Conservation (phyloP, 1,140 invertebrate species). For the Oryctes rhinoceros region DNA sequence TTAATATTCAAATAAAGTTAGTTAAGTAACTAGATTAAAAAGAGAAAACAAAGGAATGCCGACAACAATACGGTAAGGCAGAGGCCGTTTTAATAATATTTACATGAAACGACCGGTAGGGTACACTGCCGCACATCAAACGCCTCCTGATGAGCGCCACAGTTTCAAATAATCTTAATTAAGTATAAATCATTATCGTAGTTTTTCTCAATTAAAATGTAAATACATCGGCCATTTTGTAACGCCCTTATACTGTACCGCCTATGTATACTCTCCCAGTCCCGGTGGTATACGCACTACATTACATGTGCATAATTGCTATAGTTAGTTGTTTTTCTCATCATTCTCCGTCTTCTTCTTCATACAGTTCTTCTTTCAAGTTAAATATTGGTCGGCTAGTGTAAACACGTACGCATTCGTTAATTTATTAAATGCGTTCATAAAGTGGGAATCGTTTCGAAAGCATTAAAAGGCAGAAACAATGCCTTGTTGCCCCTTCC, state of each 20-base stretch:
- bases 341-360: not conserved
- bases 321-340: not conserved
- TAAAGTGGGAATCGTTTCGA: not conserved
- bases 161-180: slow-evolving; percentile 38
- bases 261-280: not conserved
- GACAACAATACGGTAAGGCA: not conserved
- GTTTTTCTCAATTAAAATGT: slow-evolving; percentile 40
- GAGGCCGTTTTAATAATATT: slow-evolving; percentile 8
- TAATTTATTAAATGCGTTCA: slow-evolving; percentile 25
- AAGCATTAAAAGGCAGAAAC: slow-evolving; percentile 25
- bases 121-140: not conserved
- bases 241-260: slow-evolving; percentile 21
- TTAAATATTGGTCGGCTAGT: not conserved
- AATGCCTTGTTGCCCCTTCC: not conserved
- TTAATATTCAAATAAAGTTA: too few relatives aligned
- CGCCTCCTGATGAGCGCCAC: not conserved
- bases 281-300: not conserved
- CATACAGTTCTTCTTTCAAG: not conserved
- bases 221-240: slow-evolving; percentile 38
- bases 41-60: not conserved
- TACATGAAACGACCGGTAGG: not conserved
- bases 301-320: not conserved
- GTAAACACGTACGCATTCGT: not conserved
- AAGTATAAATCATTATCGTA: slow-evolving; percentile 39
- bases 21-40: too few relatives aligned